Evolutionary conservation across 2,888 invertebrate species (phyloP), one percentile per base, ranked within the genome.

Genomic region (Agriopis aurantiaria): DNA sequence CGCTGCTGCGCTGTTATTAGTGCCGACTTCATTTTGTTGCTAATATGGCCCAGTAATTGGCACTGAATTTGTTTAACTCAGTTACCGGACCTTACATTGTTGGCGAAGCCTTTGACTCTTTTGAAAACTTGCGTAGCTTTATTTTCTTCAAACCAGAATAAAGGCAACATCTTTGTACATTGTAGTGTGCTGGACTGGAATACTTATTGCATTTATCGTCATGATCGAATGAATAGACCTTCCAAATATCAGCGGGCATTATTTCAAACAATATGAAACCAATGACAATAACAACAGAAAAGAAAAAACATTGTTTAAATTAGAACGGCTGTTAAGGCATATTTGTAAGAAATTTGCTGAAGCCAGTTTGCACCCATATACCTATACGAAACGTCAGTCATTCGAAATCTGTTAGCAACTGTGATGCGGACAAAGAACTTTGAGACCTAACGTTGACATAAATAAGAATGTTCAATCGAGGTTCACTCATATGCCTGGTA

Each of bases 1-100:
- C 87, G 87, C 83, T 82, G 82, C 86, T 82, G 85, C 85, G 76
- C 82, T 86, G 82, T 89, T 86, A 90, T 88, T 89, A 90, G 82
- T 78, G 76, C 78, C 81, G 78, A 79, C 83, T 83, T 84, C 84
- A 85, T 87, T 88, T 84, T 82, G 86, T 84, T 83, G 86, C 86
- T 88, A 88, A 88, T 90, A 85, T 81, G 83, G 78, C 71, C 78
- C 82, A 85, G 88, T 89, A 88, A 89, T 91, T 89, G 87, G 82
- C 82, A 79, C 81, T 82, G 85, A 80, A 88, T 90, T 88, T 89
- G 87, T 87, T 86, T 84, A 83, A 81, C 63, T 55, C 41, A 40
- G 41, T 17, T 51, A 51, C 57, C 8, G 60, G 7, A 40, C 12
- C 8, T 51, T 66, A 66, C 63, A 61, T 52, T 69, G 65, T 65